Percentiles rank a stretch among this genome's conserved stretches.
phyloP scores from a whole-genome alignment of 2,797 vertebrate genomes.

The Lateolabrax maculatus region DNA sequence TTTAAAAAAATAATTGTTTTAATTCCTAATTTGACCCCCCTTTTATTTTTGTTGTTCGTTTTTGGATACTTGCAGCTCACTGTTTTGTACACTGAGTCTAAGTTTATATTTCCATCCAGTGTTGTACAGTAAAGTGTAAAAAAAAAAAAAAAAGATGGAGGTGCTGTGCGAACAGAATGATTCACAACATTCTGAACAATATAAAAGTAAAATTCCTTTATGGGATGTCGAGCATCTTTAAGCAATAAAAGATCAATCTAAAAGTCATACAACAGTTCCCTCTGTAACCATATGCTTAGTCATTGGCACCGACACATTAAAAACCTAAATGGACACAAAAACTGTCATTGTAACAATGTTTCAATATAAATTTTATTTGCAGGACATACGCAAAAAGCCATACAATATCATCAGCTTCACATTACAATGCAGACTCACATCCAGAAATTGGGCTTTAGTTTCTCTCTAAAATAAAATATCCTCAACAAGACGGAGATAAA shows the following conservation, averaged over 20 bases:
- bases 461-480: conserved; percentile 63
- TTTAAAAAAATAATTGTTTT: neutral
- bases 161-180: no score
- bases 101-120: neutral
- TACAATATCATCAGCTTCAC: conserved; percentile 74
- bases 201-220: neutral
- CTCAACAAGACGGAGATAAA: conserved; percentile 40
- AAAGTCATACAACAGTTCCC: neutral
- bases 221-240: neutral
- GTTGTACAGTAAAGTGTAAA: neutral
- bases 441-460: conserved; percentile 39
- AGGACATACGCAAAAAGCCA: conserved; percentile 79
- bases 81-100: neutral
- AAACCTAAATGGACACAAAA: conserved; percentile 21
- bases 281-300: neutral
- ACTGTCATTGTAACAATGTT: conserved; percentile 32
- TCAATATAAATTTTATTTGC: conserved; percentile 83
- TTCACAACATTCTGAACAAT: no score
- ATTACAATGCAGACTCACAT: conserved; percentile 71
- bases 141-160: no score
- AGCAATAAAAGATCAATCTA: neutral
- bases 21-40: neutral
- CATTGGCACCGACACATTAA: neutral
- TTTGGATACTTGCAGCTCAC: neutral
- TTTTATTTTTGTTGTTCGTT: neutral